Base-by-base conservation (phyloP, 1,140 invertebrate genomes). In the Melanaphis sacchari region DNA sequence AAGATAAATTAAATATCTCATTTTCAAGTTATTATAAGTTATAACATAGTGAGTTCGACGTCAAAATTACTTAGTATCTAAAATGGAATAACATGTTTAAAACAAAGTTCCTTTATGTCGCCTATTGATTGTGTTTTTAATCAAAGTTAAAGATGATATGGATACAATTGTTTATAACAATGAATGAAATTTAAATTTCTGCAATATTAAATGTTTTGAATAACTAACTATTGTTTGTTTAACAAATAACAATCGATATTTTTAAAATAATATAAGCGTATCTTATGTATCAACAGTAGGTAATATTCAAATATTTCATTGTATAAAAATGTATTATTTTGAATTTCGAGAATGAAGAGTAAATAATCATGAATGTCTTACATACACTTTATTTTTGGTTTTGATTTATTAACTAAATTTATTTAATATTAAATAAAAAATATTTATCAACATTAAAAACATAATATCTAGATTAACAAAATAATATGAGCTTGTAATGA, bases 31-130 rank as follows among this genome's bases (percentile, higher is more conserved):
- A 21, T n/a, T 24, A 49, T 88, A 49, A 49, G 36, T 52, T 31
- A 26, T 89, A 36, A 89, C 22, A 54, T 52, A 0, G 15, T 40
- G 26, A 36, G 26, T 89, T 54, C 52, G 26, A 38, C 24, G 43
- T 89, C n/a, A 52, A 89, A 21, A 49, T 89, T 89, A 52, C 52
- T 89, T 52, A 38, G n/a, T 36, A 89, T 89, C 49, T 24, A 88
- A 66, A 66, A 88, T 46, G 49, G 43, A 36, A 24, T 49, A 49
- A 52, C 43, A 52, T 52, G n/a, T 89, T 21, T 40, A 40, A 36
- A 54, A 89, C 24, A 89, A 89, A 89, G 36, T 52, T 88, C 18
- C 41, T 46, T 46, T 88, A 88, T 46, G 26, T 26, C 52, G 40
- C 36, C 88, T 52, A 85, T 43, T 54, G 85, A 49, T 1, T 54